phyloP scores from a whole-genome alignment of 2,113 vertebrate genomes.

The Pontoporia blainvillei region DNA sequence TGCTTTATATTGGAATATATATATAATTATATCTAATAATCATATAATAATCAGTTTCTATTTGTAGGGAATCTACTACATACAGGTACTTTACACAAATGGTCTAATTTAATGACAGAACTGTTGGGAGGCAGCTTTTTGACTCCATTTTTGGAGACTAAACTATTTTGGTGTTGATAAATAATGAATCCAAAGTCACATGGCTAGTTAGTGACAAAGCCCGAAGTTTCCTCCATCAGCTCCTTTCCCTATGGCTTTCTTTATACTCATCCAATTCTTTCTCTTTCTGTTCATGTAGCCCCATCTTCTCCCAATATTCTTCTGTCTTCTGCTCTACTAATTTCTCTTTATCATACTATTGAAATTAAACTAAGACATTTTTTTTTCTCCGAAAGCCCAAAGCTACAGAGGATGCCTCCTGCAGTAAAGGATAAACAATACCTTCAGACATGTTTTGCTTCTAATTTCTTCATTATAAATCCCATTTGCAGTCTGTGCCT shows the following conservation, averaged over 20 bases:
- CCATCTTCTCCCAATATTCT: not conserved
- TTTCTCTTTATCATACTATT: not conserved
- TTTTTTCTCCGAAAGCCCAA: constrained; percentile 20
- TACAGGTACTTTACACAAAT: not conserved
- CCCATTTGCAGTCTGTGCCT: not conserved
- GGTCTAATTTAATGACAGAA: not conserved
- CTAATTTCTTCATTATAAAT: constrained; percentile 47
- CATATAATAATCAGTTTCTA: not conserved
- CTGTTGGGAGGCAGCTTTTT: not conserved
- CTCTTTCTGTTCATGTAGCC: not conserved
- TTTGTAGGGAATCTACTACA: not conserved
- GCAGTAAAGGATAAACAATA: not conserved
- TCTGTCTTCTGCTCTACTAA: not conserved
- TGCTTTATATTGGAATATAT: not conserved
- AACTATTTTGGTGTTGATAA: not conserved
- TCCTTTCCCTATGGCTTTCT: not conserved
- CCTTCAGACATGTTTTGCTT: not conserved
- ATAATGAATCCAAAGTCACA: not conserved
- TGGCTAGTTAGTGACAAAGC: not conserved
- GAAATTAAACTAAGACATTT: not conserved
- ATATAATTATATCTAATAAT: not conserved
- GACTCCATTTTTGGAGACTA: not conserved
- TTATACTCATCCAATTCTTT: not conserved
- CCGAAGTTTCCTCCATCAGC: not conserved
- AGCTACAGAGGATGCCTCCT: not conserved